Percentiles rank a stretch among this genome's conserved stretches.
phyloP scores from a whole-genome alignment of 2,797 vertebrate species.

The Enteromius treurensis region DNA sequence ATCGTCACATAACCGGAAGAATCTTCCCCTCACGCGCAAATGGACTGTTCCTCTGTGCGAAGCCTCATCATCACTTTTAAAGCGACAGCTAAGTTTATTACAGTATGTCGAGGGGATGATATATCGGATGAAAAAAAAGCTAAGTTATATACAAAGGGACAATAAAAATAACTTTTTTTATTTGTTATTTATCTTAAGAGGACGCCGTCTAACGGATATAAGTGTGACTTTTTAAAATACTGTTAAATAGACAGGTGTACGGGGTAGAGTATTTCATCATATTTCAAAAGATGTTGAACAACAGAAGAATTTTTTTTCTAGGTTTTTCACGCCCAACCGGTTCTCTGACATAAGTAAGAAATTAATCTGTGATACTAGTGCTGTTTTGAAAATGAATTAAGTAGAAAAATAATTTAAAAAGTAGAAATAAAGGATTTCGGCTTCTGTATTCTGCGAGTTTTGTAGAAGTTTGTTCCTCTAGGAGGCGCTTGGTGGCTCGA shows the following conservation, averaged over 20 bases:
- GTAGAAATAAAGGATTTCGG: not conserved
- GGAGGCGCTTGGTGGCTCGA: not conserved
- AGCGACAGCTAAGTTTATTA: slow-evolving; percentile 68
- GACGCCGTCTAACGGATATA: too few species aligned
- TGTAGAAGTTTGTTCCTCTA: not conserved
- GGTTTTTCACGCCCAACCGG: not conserved
- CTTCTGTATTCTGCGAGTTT: not conserved
- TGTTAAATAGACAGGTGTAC: not conserved
- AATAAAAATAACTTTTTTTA: not conserved
- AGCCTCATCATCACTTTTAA: slow-evolving; percentile 67
- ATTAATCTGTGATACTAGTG: not conserved
- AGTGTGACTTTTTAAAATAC: not conserved
- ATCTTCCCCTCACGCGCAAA: slow-evolving; percentile 58
- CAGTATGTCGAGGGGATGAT: not conserved
- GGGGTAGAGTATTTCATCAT: not conserved
- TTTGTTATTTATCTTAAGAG: not conserved
- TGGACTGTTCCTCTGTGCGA: slow-evolving; percentile 70
- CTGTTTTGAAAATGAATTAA: not conserved
- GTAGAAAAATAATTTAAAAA: not conserved
- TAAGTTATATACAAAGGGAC: not conserved
- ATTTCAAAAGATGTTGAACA: not conserved
- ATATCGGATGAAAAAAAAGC: not conserved
- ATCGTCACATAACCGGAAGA: slow-evolving; percentile 9
- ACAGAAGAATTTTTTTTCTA: not conserved
- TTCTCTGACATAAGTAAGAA: not conserved